A percentile compares a stretch with the other conserved stretches of the same genome.
These are phyloP conservation scores for Pituophis catenifer DNA, from an alignment of 2,113 vertebrate genomes.

Conservation along the genomic window DNA sequence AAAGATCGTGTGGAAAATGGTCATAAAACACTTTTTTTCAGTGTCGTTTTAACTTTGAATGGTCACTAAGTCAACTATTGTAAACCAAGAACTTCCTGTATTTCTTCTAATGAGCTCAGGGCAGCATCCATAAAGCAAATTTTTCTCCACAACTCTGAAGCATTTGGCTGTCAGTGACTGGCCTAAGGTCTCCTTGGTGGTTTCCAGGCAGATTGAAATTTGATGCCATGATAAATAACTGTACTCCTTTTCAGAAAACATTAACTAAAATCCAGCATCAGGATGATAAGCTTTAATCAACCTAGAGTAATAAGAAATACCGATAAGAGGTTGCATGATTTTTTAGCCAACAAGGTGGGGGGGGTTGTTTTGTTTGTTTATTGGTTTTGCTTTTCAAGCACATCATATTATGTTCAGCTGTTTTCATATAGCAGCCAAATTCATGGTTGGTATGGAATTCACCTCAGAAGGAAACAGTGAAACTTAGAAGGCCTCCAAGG, in stretches of 20 bases:
- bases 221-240: neutral
- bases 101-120: neutral
- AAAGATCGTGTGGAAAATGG: neutral
- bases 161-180: neutral
- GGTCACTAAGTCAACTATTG: neutral
- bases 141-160: neutral
- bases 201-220: neutral
- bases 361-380: neutral
- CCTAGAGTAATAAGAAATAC: neutral
- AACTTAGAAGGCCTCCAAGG: neutral
- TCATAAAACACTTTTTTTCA: neutral
- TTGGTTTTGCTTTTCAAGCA: neutral
- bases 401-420: neutral
- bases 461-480: constrained; percentile 8
- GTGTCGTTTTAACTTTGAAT: neutral
- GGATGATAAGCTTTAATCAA: neutral
- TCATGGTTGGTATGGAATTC: neutral
- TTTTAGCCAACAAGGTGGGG: neutral
- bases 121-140: neutral
- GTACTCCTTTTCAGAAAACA: neutral
- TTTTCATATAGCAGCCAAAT: neutral
- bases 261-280: neutral
- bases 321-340: neutral
- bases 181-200: neutral
- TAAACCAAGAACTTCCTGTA: neutral